Conservation (phyloP, 2,888 invertebrate species). For the Patella caerulea region DNA sequence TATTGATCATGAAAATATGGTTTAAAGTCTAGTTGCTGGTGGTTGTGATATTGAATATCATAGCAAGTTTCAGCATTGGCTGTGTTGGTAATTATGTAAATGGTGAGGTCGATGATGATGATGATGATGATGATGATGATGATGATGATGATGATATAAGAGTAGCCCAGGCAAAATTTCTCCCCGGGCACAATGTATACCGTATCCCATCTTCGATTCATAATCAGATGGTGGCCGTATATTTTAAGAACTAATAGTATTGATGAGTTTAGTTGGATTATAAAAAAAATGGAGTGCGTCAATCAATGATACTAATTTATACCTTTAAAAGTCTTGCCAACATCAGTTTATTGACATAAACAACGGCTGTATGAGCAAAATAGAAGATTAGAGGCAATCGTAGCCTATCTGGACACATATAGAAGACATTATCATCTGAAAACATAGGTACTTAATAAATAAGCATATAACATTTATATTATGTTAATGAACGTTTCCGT, state of each 20-base stretch:
- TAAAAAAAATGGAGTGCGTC: neutral
- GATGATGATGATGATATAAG: neutral
- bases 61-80: no score
- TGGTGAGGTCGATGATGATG: neutral
- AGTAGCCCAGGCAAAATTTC: neutral
- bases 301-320: conserved; percentile 12
- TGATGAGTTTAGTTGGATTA: neutral
- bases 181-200: no score
- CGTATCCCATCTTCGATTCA: no score
- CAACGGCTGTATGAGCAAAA: conserved; percentile 68
- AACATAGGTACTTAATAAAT: conserved; percentile 17
- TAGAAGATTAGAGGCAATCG: conserved; percentile 70
- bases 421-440: conserved; percentile 63
- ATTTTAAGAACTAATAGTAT: no score
- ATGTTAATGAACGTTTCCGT: no score
- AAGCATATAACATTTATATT: neutral
- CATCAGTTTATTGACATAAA: conserved; percentile 69
- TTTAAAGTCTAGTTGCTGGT: no score
- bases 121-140: neutral
- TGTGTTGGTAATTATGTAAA: no score
- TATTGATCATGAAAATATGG: neutral
- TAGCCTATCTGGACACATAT: conserved; percentile 67
- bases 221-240: no score
- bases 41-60: no score
- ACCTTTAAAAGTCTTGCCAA: conserved; percentile 66